These are phyloP conservation scores for Neomorphus geoffroyi DNA, from an alignment of 2,797 vertebrate genomes.

Conservation along the genomic window DNA sequence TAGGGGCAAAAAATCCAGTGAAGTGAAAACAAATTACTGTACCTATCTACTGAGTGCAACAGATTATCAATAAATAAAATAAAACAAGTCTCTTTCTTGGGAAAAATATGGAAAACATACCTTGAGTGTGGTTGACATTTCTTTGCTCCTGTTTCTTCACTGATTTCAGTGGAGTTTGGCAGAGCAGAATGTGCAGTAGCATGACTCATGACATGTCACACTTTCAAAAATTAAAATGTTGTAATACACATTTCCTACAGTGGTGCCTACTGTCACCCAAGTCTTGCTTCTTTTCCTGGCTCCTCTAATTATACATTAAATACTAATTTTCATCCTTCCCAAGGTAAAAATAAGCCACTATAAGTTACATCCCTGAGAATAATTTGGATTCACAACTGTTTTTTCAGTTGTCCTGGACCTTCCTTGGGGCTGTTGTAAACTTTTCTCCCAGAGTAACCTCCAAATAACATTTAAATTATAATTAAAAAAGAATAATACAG, in stretches of 20 bases:
- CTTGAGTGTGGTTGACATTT: neutral
- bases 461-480: neutral
- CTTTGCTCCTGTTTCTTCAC: neutral
- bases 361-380: neutral
- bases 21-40: constrained; percentile 34
- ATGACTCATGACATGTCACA: neutral
- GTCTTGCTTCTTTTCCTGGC: neutral
- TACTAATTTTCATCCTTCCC: neutral
- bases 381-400: neutral
- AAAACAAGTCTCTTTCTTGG: neutral
- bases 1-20: constrained; percentile 1
- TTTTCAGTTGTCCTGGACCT: neutral
- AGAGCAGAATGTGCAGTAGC: neutral
- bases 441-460: neutral
- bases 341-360: neutral
- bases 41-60: neutral
- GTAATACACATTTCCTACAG: neutral
- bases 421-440: neutral
- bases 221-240: neutral
- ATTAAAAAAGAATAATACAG: neutral
- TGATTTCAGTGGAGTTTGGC: neutral
- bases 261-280: neutral
- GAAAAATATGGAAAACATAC: neutral
- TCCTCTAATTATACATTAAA: neutral
- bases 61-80: neutral